Base-by-base conservation (phyloP, 2,113 vertebrate genomes). In the Peucedramus taeniatus region DNA sequence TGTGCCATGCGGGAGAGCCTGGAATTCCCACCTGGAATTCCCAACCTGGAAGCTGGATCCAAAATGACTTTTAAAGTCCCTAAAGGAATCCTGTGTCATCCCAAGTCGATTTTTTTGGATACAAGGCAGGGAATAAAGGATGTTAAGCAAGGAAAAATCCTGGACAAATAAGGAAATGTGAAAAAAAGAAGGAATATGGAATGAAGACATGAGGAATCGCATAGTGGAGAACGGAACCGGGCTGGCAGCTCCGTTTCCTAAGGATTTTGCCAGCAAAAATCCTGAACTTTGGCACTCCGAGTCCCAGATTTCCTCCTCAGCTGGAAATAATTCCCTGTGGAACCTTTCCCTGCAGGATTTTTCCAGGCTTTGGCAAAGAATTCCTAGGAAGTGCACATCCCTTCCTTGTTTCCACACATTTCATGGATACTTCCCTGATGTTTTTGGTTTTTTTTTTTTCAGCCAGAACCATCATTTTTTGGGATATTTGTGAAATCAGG, bases 191-290 rank as follows among this genome's bases (percentile, higher is more conserved):
- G 60, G 20, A 49, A n/a, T 24, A 6, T 2, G 50, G 20, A n/a
- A 49, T 7, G 30, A 56, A n/a, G 28, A 19, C 33, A 15, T 1
- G 33, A 54, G 57, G 66, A 71, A 44, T 61, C 0, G 1, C 17
- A 27, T 0, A 14, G 18, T 0, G 2, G n/a, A 47, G 23, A 47
- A 65, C 23, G 15, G 7, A 65, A 47, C 0, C 0, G 1, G 7
- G 40, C 40, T 13, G 68, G 39, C 33, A 72, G 66, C 35, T n/a
- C 23, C 31, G 5, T 9, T 74, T 28, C 49, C 18, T 7, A 33
- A 33, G 54, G 54, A 64, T 54, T 23, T 59, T 74, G 7, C 70
- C 17, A 49, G 27, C 23, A 59, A 63, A 50, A 60, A 30, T 6
- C 56, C 47, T 21, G 4, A 49, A 57, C 11, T 61, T 57, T 3